These are phyloP conservation scores for Triops cancriformis DNA, from an alignment of 1,140 invertebrate species.

Conservation along the genomic window DNA sequence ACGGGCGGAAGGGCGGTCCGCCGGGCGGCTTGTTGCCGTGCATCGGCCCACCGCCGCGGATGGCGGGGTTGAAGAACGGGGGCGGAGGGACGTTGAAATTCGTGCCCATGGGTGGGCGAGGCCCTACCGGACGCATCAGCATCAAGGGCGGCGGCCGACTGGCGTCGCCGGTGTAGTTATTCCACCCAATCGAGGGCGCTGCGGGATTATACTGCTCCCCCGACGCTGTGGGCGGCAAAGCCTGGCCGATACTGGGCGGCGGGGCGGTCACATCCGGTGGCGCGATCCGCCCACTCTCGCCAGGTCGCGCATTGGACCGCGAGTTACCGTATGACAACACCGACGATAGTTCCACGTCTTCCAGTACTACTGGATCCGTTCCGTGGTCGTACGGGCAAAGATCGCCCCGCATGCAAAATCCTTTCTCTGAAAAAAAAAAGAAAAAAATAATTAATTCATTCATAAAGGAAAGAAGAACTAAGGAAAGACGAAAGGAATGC, in stretches of 20 bases:
- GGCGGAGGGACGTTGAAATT: conserved; percentile 38
- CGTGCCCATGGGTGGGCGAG: conserved; percentile 43
- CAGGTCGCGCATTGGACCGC: conserved; percentile 42
- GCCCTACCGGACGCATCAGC: conserved; percentile 33
- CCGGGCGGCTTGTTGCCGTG: conserved; percentile 30
- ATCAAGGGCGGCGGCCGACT: conserved; percentile 18
- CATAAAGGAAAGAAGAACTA: background rate
- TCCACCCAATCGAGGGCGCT: conserved; percentile 58
- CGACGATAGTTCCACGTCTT: conserved; percentile 58
- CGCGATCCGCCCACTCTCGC: conserved; percentile 44
- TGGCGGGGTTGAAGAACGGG: conserved; percentile 6
- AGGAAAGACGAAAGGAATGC: background rate
- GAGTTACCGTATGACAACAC: conserved; percentile 48
- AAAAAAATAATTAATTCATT: conserved; percentile 11
- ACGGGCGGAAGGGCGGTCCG: conserved; percentile 21
- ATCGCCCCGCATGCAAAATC: conserved; percentile 90
- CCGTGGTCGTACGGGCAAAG: conserved; percentile 93
- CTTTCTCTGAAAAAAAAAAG: conserved; percentile 57
- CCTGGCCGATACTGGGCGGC: conserved; percentile 37
- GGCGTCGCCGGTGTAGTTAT: conserved; percentile 23
- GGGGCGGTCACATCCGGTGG: conserved; percentile 45
- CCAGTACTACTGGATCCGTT: conserved; percentile 82
- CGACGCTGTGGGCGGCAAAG: conserved; percentile 32
- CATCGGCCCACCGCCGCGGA: conserved; percentile 34
- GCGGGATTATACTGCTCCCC: conserved; percentile 73